These are phyloP conservation scores for Plecotus auritus DNA, from an alignment of 2,113 vertebrate genomes.

Conservation along the genomic window DNA sequence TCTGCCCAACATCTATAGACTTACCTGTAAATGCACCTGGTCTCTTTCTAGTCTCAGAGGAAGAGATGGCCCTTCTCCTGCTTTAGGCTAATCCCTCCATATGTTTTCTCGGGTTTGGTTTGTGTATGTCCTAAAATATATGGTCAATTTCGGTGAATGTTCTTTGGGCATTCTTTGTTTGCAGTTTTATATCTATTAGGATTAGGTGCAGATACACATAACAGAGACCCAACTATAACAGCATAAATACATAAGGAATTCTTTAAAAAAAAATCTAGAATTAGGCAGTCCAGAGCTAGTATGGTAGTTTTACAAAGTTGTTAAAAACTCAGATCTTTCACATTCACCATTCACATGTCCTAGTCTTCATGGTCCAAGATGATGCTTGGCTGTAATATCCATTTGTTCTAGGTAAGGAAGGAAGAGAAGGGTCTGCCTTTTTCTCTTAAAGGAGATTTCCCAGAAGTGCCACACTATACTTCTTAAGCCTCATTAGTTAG, in stretches of 20 bases:
- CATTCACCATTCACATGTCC: background rate
- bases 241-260: background rate
- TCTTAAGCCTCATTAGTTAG: background rate
- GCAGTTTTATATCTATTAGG: background rate
- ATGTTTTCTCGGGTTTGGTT: background rate
- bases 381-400: background rate
- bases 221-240: background rate
- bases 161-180: background rate
- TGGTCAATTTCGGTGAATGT: background rate
- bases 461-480: background rate
- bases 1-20: background rate
- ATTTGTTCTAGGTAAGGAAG: background rate
- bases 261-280: background rate
- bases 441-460: background rate
- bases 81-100: constrained; percentile 4
- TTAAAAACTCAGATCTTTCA: background rate
- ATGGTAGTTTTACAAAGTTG: background rate
- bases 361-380: background rate
- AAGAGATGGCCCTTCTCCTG: background rate
- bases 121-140: constrained; percentile 35
- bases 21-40: background rate
- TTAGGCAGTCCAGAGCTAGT: background rate
- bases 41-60: background rate
- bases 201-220: background rate
- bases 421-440: background rate